A percentile compares a stretch with the other conserved stretches of the same genome.
These are phyloP conservation scores for Nebria brevicollis DNA, from an alignment of 2,888 invertebrate species.

Conservation along the genomic window DNA sequence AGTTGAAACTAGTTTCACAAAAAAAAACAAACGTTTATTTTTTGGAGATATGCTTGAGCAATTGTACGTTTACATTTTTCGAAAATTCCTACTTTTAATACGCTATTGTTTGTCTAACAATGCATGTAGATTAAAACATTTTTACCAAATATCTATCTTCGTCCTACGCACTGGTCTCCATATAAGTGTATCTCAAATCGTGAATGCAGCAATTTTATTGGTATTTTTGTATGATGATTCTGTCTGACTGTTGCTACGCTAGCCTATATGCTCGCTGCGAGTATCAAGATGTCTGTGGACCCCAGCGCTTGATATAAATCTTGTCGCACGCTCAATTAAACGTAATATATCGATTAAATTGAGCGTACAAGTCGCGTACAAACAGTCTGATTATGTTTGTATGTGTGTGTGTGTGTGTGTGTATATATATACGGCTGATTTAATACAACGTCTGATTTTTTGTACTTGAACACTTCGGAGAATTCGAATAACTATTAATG, in stretches of 20 bases:
- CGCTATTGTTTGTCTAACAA: background rate
- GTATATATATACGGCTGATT: constrained; percentile 8
- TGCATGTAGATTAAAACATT: background rate
- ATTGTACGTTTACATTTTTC: background rate
- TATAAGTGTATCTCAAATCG: background rate
- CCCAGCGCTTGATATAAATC: constrained; percentile 57
- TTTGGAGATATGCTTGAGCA: background rate
- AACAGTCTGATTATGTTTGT: background rate
- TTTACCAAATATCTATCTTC: background rate
- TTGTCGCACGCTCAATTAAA: constrained; percentile 62
- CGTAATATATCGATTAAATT: constrained; percentile 61
- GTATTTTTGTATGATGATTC: constrained; percentile 26
- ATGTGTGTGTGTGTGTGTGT: background rate
- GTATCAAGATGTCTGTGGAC: constrained; percentile 52
- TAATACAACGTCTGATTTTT: constrained; percentile 19
- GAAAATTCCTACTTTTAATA: background rate
- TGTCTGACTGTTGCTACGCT: background rate
- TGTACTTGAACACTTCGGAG: background rate
- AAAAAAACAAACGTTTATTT: background rate
- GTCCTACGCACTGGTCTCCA: background rate
- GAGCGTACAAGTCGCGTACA: constrained; percentile 55
- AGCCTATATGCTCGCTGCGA: constrained; percentile 12
- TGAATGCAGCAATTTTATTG: constrained; percentile 15
- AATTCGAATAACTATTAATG: background rate
- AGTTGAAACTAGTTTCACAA: background rate